Conservation (phyloP, 1,140 invertebrate species). For the Aleiodes sp. region DNA sequence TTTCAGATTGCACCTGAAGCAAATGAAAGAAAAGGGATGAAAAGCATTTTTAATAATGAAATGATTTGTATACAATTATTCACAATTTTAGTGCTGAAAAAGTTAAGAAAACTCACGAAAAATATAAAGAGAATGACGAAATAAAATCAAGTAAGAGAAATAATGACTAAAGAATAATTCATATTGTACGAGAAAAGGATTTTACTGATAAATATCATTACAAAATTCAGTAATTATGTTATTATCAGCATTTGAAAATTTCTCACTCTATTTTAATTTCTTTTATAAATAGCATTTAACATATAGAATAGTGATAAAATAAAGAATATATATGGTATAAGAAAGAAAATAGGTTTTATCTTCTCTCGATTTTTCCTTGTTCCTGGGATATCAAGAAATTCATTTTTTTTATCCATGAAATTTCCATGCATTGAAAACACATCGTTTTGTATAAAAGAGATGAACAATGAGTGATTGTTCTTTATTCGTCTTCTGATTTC, state of each 20-base stretch:
- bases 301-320: conserved; percentile 7
- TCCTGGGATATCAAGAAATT: too few relatives aligned
- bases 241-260: conserved; percentile 13
- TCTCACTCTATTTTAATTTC: conserved; percentile 8
- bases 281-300: conserved; percentile 18
- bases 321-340: conserved; percentile 1
- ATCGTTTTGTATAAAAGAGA: too few relatives aligned
- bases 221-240: not conserved
- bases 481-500: too few relatives aligned
- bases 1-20: not conserved
- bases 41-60: not conserved
- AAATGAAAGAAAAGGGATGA: not conserved
- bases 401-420: too few relatives aligned
- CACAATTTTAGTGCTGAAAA: conserved; percentile 15
- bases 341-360: not conserved
- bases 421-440: too few relatives aligned
- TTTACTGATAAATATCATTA: not conserved
- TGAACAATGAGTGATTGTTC: too few relatives aligned
- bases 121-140: not conserved
- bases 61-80: not conserved
- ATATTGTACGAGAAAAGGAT: not conserved
- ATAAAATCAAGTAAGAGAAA: conserved; percentile 15
- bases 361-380: not conserved
- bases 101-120: conserved; percentile 10
- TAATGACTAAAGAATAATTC: not conserved